Evolutionary conservation across 2,797 vertebrate genomes (phyloP), one percentile per base, ranked within the genome.

Genomic region (Siniperca undulata): DNA sequence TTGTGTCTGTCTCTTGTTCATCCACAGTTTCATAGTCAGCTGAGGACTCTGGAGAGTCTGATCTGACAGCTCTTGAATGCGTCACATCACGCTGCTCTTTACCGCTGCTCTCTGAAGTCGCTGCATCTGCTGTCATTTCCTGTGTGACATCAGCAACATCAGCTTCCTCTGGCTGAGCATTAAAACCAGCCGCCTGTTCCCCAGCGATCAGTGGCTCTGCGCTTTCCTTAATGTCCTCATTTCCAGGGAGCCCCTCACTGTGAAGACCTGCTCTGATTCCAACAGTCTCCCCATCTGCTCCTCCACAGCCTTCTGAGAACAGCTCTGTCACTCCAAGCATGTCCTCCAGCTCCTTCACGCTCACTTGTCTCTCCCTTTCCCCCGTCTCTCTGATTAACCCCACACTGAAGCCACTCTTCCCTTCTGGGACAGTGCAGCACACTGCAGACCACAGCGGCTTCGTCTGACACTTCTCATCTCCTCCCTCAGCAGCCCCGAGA

Each of bases 341-440:
- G 82, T 95, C 93, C 86, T 94, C 93, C 77, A 97, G 91, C 78
- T 93, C 94, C 69, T 93, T 87, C 61, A 96, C 62, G 3, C 88
- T 94, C 70, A 95, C 89, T 73, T 89, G 84, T 77, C 77, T 94
- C 74, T 90, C 70, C 27, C 30, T 86, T 53, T 76, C 79, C 46
- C 42, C 90, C 16, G 72, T 80, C 53, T 93, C 92, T 78, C 78
- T 91, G 80, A 96, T 90, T 40, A 95, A 80, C 68, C 92, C 96
- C 73, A 94, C 3, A n/a, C 91, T 92, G 83, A 96, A 96, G 74
- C 87, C 85, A 8, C 44, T 70, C 7, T 87, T 77, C 36, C 84
- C 93, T 22, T 83, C 85, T 14, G 91, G 85, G 62, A 38, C 86
- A 11, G 86, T 14, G 8, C 95, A 96, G 86, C 95, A 96, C 50